These are phyloP conservation scores for Sanderia malayensis DNA, from an alignment of 30 jellyfish, hydroid and myxozoan genomes.

Conservation along the genomic window DNA sequence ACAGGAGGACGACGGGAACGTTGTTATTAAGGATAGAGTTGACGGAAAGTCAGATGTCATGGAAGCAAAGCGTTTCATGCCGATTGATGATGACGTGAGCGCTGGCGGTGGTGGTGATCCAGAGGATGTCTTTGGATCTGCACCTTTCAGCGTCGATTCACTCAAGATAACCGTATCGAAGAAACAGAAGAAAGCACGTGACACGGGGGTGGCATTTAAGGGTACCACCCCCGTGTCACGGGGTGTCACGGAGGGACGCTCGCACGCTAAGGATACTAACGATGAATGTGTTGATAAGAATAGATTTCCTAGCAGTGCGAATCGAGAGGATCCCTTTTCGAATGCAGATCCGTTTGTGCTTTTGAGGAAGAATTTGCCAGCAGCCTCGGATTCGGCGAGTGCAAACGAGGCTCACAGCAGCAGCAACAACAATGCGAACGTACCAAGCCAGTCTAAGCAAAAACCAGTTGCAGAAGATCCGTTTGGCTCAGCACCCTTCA, in stretches of 20 bases:
- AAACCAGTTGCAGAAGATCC: constrained; percentile 57
- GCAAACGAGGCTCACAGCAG: no score
- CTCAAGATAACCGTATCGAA: neutral
- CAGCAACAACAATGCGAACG: no score
- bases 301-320: neutral
- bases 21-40: neutral
- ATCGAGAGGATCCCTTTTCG: neutral
- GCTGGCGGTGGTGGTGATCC: neutral
- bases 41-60: neutral
- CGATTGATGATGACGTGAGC: neutral
- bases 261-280: neutral
- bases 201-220: neutral
- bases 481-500: constrained; percentile 83
- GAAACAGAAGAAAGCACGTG: neutral
- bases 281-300: no score
- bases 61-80: neutral
- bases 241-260: no score
- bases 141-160: constrained; percentile 67
- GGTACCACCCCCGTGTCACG: no score
- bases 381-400: no score
- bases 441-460: neutral
- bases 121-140: constrained; percentile 86
- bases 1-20: neutral
- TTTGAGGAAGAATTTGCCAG: neutral
- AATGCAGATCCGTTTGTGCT: neutral